Evolutionary conservation across 53 echinoderm and acorn worm genomes (phyloP), one percentile per base, ranked within the genome.

Genomic region (Luidia sarsii): DNA sequence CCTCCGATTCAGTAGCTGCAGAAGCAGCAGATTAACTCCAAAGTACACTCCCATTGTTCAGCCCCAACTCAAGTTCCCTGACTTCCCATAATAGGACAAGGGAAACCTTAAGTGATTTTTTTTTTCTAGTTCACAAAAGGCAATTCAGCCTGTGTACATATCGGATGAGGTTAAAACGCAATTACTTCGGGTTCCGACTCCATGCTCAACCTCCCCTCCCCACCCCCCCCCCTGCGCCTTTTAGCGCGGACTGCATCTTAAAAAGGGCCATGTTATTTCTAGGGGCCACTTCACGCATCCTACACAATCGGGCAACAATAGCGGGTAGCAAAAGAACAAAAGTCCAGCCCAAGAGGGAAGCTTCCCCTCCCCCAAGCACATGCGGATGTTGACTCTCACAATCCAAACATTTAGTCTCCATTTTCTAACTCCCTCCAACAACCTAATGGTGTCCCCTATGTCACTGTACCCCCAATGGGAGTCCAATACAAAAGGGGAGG

Each of bases 31-130:
- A n/a, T n/a, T n/a, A n/a, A n/a, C n/a, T n/a, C n/a, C n/a, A n/a
- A n/a, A n/a, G n/a, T n/a, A n/a, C n/a, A n/a, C n/a, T n/a, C 52
- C 52, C 61, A 61, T 61, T 33, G 33, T 33, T 24, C 25, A 10
- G n/a, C n/a, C n/a, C 25, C 28, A 8, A 33, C 32, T 61, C 18
- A 32, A 61, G 32, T 20, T 19, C 27, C 24, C 61, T 10, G 61
- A 61, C 61, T 61, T 61, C 4, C 1, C 4, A 0, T 61, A 3
- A 15, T 14, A 18, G 61, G 14, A 7, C 41, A 41, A 6, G 4
- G 61, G 25, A 61, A 61, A 33, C 0, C 14, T 4, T 61, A 61
- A 61, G 61, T 61, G 61, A 61, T 61, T 61, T 30, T 33, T n/a
- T n/a, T n/a, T n/a, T n/a, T n/a, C n/a, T n/a, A n/a, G n/a, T n/a